Evolutionary conservation across 2,113 vertebrate genomes (phyloP), one percentile per base, ranked within the genome.

Genomic region (Paratilapia polleni): DNA sequence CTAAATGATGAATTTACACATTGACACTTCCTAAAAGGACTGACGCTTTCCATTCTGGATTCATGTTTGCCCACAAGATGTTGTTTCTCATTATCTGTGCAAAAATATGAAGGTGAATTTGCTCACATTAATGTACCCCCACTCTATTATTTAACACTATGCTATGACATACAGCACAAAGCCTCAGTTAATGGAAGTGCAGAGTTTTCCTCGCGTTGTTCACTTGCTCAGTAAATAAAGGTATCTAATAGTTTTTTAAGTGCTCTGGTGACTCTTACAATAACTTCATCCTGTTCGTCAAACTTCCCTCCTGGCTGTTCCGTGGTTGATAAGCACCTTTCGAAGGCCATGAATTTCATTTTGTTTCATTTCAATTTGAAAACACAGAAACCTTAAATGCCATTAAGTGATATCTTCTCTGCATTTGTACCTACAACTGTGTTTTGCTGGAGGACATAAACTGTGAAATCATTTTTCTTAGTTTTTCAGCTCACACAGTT

Each of bases 401-500:
- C 78, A 56, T 74, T 52, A 52, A 81, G 36, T 54, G 82, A 22
- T 73, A 73, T 7, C 68, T 64, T 10, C 52, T 81, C 63, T 78
- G 47, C 83, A 60, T 59, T 85, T 79, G 17, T 63, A 70, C 49
- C 74, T 61, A 64, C 75, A 56, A 12, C 54, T 63, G 81, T 59
- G 58, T 81, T 80, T 78, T 81, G 26, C 86, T 61, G 8, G 31
- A 61, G 54, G 80, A 85, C 52, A 22, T 36, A 70, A 82, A 62
- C 58, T 81, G 80, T 3, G 78, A 86, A 88, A 47, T 28, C 43
- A 19, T 75, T 56, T 74, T 43, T 81, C 74, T 87, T 68, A 77
- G 2, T 78, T 73, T 87, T 82, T 58, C 47, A 2, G 41, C 57
- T 83, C 52, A 8, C 62, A 14, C 47, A 31, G 43, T 79, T 26